phyloP scores from a whole-genome alignment of 2,113 vertebrate genomes.

The Morone chrysops region DNA sequence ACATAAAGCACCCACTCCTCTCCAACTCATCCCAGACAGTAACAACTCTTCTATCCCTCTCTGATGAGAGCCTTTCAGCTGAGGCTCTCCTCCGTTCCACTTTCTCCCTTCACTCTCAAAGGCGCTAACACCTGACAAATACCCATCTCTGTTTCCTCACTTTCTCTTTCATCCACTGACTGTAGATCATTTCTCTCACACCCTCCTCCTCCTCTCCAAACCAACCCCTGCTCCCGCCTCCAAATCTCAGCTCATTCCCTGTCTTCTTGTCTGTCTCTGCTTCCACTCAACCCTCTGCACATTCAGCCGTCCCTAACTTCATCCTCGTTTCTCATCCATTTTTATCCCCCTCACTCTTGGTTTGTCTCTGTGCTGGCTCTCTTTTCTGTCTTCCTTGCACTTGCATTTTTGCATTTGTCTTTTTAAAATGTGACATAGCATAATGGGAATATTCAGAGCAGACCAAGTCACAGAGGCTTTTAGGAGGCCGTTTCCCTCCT shows the following conservation, averaged over 20 bases:
- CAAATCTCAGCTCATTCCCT: conserved; percentile 1
- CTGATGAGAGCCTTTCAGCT: conserved; percentile 42
- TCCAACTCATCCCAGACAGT: conserved; percentile 17
- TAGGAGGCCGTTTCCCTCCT: neutral
- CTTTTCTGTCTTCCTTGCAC: neutral
- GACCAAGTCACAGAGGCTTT: neutral
- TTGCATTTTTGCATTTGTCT: conserved; percentile 3
- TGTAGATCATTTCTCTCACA: conserved; percentile 17
- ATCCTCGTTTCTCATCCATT: neutral
- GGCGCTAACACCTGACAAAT: conserved; percentile 51
- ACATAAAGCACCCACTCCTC: conserved; percentile 29
- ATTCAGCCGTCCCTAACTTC: conserved; percentile 12
- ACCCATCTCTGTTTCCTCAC: conserved; percentile 43
- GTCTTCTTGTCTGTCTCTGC: neutral
- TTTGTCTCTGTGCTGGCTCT: neutral
- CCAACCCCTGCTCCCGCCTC: neutral
- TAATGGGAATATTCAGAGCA: conserved; percentile 24
- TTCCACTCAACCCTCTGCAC: conserved; percentile 4
- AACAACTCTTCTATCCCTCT: conserved; percentile 26
- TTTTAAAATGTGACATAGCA: conserved; percentile 28
- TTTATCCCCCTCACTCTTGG: neutral
- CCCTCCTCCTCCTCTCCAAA: neutral
- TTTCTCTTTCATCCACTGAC: conserved; percentile 39
- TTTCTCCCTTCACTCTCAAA: conserved; percentile 35
- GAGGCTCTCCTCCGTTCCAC: conserved; percentile 16